Evolutionary conservation across 2,113 vertebrate species (phyloP).

Genomic region (Cololabis saira): DNA sequence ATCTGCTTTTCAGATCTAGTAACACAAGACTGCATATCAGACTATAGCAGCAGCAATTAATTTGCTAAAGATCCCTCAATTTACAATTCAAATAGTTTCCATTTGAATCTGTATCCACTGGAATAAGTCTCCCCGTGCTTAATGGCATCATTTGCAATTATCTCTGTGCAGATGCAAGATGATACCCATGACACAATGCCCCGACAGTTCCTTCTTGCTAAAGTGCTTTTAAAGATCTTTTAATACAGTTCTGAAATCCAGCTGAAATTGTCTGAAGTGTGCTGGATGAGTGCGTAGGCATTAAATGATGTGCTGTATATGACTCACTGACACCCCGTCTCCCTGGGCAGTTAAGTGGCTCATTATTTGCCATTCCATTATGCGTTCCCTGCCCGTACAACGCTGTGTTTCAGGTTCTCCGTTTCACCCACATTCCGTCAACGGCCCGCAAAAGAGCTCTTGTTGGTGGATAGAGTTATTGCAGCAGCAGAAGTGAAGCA

Average conservation of each 20-base stretch:
- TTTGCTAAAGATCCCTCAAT: conserved; percentile 33
- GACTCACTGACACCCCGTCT: conserved; percentile 69
- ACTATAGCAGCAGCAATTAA: conserved; percentile 13
- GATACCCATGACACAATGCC: conserved; percentile 63
- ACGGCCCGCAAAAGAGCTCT: conserved; percentile 33
- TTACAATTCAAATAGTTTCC: conserved; percentile 68
- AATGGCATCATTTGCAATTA: conserved; percentile 70
- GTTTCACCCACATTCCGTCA: conserved; percentile 28
- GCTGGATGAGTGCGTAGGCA: conserved; percentile 71
- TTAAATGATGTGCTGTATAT: conserved; percentile 66
- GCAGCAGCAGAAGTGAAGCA: conserved; percentile 4
- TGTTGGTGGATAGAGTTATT: conserved; percentile 43
- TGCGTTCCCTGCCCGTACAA: conserved; percentile 18
- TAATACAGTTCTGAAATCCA: conserved; percentile 72
- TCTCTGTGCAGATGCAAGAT: conserved; percentile 53
- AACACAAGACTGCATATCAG: conserved; percentile 12
- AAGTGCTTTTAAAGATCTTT: conserved; percentile 74
- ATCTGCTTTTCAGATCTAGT: conserved; percentile 4
- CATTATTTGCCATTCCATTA: conserved; percentile 59
- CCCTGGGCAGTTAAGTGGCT: conserved; percentile 70
- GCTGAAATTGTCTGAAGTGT: conserved; percentile 68
- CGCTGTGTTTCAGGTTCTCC: conserved; percentile 24
- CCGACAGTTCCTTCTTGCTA: conserved; percentile 20
- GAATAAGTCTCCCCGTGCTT: conserved; percentile 47
- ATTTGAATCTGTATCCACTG: conserved; percentile 53